Base-by-base conservation (phyloP, 2,888 invertebrate species). In the Polyommatus iphigenia region DNA sequence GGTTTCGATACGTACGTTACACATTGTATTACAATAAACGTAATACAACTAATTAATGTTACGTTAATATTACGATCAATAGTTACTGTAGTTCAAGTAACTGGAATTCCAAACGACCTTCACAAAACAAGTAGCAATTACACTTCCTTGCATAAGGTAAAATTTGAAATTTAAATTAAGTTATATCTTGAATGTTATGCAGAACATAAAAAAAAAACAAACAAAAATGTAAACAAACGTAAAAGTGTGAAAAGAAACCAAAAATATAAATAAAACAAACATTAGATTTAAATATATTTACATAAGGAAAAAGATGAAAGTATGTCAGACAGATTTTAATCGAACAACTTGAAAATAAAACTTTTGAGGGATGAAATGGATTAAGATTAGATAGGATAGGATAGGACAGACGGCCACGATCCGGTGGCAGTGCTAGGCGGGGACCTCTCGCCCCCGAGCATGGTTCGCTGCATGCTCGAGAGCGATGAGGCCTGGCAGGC, bases 21-120 rank as follows among this genome's bases (percentile, higher is more conserved):
- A 59, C 20, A 59, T 59, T 59, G 10, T 10, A 5, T 54, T 15
- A 54, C 18, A 18, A 54, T 5, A 54, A 18, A 54, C 54, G 54
- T 54, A 54, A 54, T 15, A 54, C 54, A 54, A 18, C 18, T n/a
- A n/a, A n/a, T 54, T 54, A 18, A 41, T 6, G 57, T 62, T 62
- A 62, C 62, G 59, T 59, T 62, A 62, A 62, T 62, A 62, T 59
- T 59, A n/a, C 62, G 62, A 62, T 24, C 62, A 62, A 62, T 24
- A 24, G 62, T 62, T 62, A 62, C 62, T 62, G 24, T 3, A 59
- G 20, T 62, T 10, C 8, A 62, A 62, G 20, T 62, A 67, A 67
- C 67, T 67, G 67, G 32, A 67, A 67, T 67, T 29, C 67, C 67
- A 2, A 67, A 29, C 29, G 67, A 67, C 67, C 67, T 29, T 62